Evolutionary conservation across 1,140 invertebrate species (phyloP).

Genomic region (Polypedilum vanderplanki): DNA sequence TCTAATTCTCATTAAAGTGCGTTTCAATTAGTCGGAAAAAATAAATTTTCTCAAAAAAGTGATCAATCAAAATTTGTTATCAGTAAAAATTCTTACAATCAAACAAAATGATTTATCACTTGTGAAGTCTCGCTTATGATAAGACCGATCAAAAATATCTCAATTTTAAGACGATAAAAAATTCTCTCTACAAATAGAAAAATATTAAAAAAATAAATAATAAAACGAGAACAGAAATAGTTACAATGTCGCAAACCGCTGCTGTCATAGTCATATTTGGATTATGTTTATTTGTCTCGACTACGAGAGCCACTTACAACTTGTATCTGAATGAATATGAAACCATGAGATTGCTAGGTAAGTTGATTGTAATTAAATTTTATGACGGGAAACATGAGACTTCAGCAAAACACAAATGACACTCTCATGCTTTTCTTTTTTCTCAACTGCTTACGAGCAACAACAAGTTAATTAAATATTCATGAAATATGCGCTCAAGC

Average conservation of each 20-base stretch:
- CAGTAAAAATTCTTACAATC: not conserved
- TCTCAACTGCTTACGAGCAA: not conserved
- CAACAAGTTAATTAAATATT: constrained; percentile 20
- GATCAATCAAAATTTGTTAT: not conserved
- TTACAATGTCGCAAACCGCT: not conserved
- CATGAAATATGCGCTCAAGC: not conserved
- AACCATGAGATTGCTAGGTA: constrained; percentile 16
- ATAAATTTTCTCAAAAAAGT: too few species aligned
- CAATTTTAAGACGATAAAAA: constrained; percentile 4
- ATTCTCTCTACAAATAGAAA: not conserved
- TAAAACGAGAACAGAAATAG: not conserved
- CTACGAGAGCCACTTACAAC: not conserved
- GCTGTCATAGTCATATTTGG: not conserved
- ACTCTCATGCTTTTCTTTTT: not conserved
- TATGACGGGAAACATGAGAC: not conserved
- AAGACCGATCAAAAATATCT: not conserved
- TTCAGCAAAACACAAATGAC: not conserved
- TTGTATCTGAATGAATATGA: constrained; percentile 7
- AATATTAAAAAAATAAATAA: not conserved
- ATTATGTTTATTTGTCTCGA: not conserved
- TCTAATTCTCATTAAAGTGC: too few species aligned
- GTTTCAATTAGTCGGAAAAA: too few species aligned
- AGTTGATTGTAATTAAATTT: constrained; percentile 20
- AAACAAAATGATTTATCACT: not conserved
- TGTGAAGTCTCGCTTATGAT: not conserved